Percentiles rank a stretch among this genome's conserved stretches.
Conservation (phyloP, 2,797 vertebrate species). For the Ficedula albicollis region DNA sequence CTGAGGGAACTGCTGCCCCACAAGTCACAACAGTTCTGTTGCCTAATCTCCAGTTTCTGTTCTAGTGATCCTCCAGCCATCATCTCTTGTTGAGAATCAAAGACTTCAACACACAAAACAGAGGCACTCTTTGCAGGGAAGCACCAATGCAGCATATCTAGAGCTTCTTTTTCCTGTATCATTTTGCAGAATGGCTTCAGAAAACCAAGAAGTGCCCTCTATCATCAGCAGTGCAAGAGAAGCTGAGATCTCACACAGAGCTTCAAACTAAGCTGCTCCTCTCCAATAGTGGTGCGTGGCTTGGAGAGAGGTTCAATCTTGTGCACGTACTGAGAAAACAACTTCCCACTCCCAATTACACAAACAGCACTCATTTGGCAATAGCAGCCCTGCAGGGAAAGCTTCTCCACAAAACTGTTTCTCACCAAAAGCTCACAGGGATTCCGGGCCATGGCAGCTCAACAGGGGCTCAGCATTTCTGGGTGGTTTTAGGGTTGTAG, state of each 20-base stretch:
- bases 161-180: background rate
- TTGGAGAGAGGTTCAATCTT: background rate
- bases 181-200: background rate
- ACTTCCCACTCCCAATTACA: background rate
- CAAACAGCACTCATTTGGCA: background rate
- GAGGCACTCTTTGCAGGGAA: background rate
- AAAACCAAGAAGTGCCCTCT: fast-evolving
- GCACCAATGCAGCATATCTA: background rate
- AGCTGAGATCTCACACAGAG: background rate
- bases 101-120: background rate
- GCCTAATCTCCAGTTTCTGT: background rate
- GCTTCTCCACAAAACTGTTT: background rate
- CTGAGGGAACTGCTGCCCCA: background rate
- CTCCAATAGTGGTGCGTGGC: fast-evolving
- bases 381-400: background rate
- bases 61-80: background rate
- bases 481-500: background rate
- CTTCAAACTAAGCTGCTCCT: background rate
- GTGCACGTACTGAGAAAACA: background rate
- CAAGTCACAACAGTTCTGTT: background rate
- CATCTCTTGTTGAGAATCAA: background rate
- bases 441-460: background rate
- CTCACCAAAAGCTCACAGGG: background rate
- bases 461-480: background rate
- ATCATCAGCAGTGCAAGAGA: background rate